These are phyloP conservation scores for Dugesia japonica DNA, from an alignment of 2,888 invertebrate genomes.

Conservation along the genomic window DNA sequence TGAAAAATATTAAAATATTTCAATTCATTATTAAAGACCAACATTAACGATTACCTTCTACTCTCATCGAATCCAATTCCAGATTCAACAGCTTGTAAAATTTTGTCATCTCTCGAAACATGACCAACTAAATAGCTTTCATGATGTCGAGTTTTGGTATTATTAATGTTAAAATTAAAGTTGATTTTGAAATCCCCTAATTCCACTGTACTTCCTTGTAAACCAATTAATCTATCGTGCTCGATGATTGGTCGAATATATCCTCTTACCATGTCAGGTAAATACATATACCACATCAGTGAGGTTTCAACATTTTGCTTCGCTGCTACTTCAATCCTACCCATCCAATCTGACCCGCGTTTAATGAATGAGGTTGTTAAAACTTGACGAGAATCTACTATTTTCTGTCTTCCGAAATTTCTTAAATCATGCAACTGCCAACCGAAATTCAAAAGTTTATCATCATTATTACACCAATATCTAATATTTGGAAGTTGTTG, in stretches of 20 bases:
- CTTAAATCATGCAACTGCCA: constrained; percentile 84
- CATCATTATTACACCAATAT: constrained; percentile 80
- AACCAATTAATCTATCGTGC: constrained; percentile 40
- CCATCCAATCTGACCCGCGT: constrained; percentile 82
- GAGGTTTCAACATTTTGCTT: constrained; percentile 33
- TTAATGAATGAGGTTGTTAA: constrained; percentile 76
- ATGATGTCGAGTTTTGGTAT: constrained; percentile 27
- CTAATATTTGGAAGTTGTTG: constrained; percentile 44
- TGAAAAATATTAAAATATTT: too few relatives aligned
- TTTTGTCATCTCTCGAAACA: constrained; percentile 40
- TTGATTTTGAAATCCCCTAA: constrained; percentile 62
- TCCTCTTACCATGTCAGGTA: neutral
- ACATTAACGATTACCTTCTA: neutral
- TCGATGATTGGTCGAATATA: neutral
- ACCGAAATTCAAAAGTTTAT: constrained; percentile 44
- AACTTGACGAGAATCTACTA: constrained; percentile 62
- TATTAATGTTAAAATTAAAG: constrained; percentile 44
- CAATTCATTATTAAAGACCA: too few relatives aligned
- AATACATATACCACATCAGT: neutral
- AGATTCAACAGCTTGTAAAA: constrained; percentile 41
- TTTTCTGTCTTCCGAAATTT: constrained; percentile 74
- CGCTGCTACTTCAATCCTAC: constrained; percentile 58
- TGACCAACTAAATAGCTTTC: constrained; percentile 35
- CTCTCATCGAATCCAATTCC: constrained; percentile 34
- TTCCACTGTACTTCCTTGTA: constrained; percentile 62